A percentile compares a stretch with the other conserved stretches of the same genome.
phyloP scores from a whole-genome alignment of 2,113 vertebrate species.

The Steatornis caripensis region DNA sequence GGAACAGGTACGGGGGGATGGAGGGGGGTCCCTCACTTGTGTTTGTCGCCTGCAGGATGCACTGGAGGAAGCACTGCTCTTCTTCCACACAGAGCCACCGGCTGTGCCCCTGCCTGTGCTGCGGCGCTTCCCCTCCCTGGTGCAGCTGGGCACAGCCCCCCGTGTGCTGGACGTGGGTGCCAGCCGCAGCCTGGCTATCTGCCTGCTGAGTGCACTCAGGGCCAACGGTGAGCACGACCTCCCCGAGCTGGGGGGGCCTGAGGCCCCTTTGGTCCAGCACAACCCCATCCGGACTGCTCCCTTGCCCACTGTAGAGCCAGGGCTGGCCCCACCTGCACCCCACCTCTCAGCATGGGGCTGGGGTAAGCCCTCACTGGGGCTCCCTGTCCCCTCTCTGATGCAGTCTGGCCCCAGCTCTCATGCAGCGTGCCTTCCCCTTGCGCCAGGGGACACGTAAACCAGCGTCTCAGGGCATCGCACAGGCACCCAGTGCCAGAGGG shows the following conservation, averaged over 20 bases:
- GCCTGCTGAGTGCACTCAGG: slow-evolving; percentile 78
- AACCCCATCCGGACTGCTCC: rapidly evolving
- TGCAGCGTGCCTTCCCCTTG: background rate
- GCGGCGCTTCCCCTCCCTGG: slow-evolving; percentile 83
- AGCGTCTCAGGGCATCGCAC: background rate
- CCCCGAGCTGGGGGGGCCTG: rapidly evolving
- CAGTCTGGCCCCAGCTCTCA: background rate
- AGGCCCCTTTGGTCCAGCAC: background rate
- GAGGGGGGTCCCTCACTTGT: background rate
- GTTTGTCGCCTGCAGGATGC: slow-evolving; percentile 61
- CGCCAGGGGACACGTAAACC: rapidly evolving
- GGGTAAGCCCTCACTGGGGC: background rate
- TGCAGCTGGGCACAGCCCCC: slow-evolving; percentile 77
- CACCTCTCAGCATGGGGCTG: background rate
- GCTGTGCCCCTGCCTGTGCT: slow-evolving; percentile 81
- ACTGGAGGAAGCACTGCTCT: slow-evolving; percentile 59
- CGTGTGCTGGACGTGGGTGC: slow-evolving; percentile 79
- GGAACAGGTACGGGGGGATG: rapidly evolving
- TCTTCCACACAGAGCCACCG: slow-evolving; percentile 75
- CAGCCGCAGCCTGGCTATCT: slow-evolving; percentile 76
- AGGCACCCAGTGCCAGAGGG: background rate
- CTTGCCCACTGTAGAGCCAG: background rate
- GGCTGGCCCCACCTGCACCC: background rate
- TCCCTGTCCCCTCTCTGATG: background rate
- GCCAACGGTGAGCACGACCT: slow-evolving; percentile 73